phyloP scores from a whole-genome alignment of 2,888 invertebrate species.

The Encarsia formosa region DNA sequence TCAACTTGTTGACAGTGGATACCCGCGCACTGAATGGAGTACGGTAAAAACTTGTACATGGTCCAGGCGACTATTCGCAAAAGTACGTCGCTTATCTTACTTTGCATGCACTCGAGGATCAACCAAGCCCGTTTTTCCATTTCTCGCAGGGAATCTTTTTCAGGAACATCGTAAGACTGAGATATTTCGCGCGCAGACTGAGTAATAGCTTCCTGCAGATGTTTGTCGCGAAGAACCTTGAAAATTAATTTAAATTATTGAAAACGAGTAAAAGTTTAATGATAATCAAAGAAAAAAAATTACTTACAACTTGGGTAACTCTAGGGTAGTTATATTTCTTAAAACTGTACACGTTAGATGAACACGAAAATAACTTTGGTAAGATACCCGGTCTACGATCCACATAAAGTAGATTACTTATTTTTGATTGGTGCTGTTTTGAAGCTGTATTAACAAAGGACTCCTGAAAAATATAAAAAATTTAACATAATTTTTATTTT shows the following conservation, averaged over 20 bases:
- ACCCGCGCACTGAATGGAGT: conserved; percentile 72
- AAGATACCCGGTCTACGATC: conserved; percentile 56
- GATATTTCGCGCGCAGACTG: conserved; percentile 64
- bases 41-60: conserved; percentile 78
- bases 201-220: conserved; percentile 67
- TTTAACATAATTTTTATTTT: too few relatives aligned
- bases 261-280: too few relatives aligned
- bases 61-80: conserved; percentile 78
- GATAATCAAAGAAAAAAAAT: too few relatives aligned
- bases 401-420: conserved; percentile 57
- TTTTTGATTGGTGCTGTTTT: conserved; percentile 50
- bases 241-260: too few relatives aligned
- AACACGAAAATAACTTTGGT: conserved; percentile 50
- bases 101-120: conserved; percentile 74
- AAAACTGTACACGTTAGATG: conserved; percentile 64
- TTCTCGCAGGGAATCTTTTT: conserved; percentile 56
- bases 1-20: conserved; percentile 80
- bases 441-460: conserved; percentile 58
- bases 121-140: conserved; percentile 65
- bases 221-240: conserved; percentile 68
- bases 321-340: conserved; percentile 68
- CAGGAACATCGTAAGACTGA: conserved; percentile 52
- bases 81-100: conserved; percentile 72
- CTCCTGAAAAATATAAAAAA: conserved; percentile 55
- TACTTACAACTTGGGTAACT: conserved; percentile 56